phyloP scores from a whole-genome alignment of 2,888 invertebrate species.

The Auanema freiburgensis region DNA sequence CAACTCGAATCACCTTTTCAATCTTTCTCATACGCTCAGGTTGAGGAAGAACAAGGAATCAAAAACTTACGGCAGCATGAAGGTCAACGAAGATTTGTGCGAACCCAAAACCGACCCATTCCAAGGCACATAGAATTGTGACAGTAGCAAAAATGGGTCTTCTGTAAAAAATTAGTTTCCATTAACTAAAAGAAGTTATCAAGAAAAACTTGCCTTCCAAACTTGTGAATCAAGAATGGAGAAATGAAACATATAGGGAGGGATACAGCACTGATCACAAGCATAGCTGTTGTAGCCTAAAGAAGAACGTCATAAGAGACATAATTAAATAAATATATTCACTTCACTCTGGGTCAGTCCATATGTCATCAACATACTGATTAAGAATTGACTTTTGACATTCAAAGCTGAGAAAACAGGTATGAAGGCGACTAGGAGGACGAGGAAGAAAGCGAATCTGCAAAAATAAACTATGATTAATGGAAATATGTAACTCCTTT shows the following conservation, averaged over 20 bases:
- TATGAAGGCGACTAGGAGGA: constrained; percentile 47
- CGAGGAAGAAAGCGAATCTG: constrained; percentile 49
- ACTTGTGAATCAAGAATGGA: constrained; percentile 48
- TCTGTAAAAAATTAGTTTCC: constrained; percentile 13
- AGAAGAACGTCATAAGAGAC: constrained; percentile 5
- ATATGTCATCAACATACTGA: constrained; percentile 47
- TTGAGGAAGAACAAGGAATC: no score
- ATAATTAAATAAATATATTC: constrained; percentile 15
- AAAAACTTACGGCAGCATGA: constrained; percentile 12
- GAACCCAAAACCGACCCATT: constrained; percentile 46
- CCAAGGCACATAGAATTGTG: constrained; percentile 45
- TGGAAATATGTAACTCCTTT: neutral
- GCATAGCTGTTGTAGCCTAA: constrained; percentile 46
- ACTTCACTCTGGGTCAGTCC: constrained; percentile 46
- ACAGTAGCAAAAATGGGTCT: constrained; percentile 51
- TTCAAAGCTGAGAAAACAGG: constrained; percentile 56
- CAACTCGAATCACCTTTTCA: no score
- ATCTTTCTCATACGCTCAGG: no score
- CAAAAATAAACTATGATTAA: constrained; percentile 11
- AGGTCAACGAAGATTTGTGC: constrained; percentile 45
- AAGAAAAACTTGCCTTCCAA: constrained; percentile 29
- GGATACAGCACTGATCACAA: constrained; percentile 39
- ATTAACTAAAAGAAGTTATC: no score
- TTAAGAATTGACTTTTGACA: constrained; percentile 56
- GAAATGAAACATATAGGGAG: constrained; percentile 50